These are phyloP conservation scores for Drosophila ananassae DNA, from an alignment of 1,140 invertebrate species.

Conservation along the genomic window DNA sequence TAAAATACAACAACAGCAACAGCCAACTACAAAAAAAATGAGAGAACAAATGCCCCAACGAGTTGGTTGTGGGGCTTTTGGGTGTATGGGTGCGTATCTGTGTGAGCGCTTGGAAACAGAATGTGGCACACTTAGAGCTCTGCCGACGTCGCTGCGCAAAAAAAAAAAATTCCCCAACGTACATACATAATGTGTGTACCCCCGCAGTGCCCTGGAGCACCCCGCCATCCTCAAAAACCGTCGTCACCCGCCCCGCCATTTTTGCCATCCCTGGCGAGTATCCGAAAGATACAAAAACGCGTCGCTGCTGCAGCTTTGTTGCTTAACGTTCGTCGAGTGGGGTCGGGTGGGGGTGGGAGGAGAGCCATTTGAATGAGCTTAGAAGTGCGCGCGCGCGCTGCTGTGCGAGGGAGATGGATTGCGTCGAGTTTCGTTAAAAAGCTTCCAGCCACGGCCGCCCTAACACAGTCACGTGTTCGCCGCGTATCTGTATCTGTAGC, in stretches of 20 bases:
- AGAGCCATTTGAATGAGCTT: constrained; percentile 71
- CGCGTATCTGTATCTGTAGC: constrained; percentile 2
- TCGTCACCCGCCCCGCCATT: neutral
- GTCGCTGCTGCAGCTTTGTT: constrained; percentile 49
- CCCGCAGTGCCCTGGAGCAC: neutral
- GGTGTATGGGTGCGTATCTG: constrained; percentile 34
- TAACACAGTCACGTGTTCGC: constrained; percentile 64
- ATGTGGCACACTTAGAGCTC: constrained; percentile 75
- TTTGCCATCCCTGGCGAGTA: constrained; percentile 22
- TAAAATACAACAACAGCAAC: no score
- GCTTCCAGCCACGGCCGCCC: constrained; percentile 38
- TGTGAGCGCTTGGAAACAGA: constrained; percentile 73
- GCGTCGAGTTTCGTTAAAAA: constrained; percentile 72
- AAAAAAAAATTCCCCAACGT: constrained; percentile 70
- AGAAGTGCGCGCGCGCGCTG: constrained; percentile 69
- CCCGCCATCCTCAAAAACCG: neutral
- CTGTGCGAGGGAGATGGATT: constrained; percentile 25
- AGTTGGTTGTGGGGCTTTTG: constrained; percentile 26
- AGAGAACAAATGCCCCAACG: constrained; percentile 23
- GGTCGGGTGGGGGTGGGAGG: neutral
- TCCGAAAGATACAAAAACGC: constrained; percentile 69
- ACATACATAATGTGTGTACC: constrained; percentile 7
- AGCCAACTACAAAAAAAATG: neutral
- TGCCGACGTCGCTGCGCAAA: constrained; percentile 59
- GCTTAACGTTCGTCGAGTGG: neutral